Percentiles rank a stretch among this genome's conserved stretches.
Conservation (phyloP, 1,140 invertebrate species). For the Bombus haemorrhoidalis region DNA sequence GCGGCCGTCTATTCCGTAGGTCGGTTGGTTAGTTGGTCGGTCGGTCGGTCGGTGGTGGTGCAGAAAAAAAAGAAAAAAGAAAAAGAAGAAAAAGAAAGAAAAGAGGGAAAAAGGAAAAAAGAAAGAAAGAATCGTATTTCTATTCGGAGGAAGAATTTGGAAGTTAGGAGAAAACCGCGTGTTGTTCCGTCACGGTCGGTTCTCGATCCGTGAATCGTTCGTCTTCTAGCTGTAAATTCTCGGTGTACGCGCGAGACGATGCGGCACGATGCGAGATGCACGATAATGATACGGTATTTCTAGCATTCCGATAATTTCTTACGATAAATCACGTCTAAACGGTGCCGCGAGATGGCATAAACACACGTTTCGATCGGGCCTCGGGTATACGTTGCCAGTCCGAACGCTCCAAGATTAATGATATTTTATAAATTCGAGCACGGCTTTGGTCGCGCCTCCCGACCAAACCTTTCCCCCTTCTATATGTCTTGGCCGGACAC, state of each 20-base stretch:
- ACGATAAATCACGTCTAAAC: slow-evolving; percentile 81
- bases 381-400: slow-evolving; percentile 55
- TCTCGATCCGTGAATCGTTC: slow-evolving; percentile 39
- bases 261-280: slow-evolving; percentile 59
- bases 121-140: background rate
- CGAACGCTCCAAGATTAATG: slow-evolving; percentile 71
- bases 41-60: background rate
- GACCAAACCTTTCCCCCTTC: slow-evolving; percentile 1
- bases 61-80: background rate
- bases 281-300: slow-evolving; percentile 82
- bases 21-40: background rate
- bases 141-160: background rate
- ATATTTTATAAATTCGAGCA: slow-evolving; percentile 77
- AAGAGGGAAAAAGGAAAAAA: background rate
- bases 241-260: slow-evolving; percentile 33
- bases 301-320: slow-evolving; percentile 82
- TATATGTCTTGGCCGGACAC: background rate
- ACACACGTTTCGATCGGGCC: slow-evolving; percentile 75
- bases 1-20: background rate
- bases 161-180: slow-evolving; percentile 19
- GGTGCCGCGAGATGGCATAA: slow-evolving; percentile 79
- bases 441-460: slow-evolving; percentile 51
- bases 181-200: slow-evolving; percentile 42
- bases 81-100: background rate
- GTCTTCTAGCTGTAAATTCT: slow-evolving; percentile 60